Evolutionary conservation across 2,888 invertebrate genomes (phyloP).

Genomic region (Sthenelais limicola): DNA sequence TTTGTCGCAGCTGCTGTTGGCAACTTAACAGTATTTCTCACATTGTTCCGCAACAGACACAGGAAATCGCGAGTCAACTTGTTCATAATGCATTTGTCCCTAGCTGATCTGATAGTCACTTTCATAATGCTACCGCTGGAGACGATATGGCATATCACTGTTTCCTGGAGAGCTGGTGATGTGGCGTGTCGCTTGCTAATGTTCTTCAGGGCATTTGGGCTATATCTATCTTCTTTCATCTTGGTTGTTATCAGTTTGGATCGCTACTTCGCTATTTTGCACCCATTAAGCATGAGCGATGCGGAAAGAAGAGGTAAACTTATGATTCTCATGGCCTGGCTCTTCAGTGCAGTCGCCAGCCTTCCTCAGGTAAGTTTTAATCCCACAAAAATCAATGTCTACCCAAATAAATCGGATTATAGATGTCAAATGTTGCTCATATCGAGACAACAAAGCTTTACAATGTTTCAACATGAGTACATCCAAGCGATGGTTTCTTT

Average conservation of each 20-base stretch:
- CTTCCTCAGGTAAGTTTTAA: slow-evolving; percentile 76
- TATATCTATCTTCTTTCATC: slow-evolving; percentile 82
- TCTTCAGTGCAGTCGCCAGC: slow-evolving; percentile 79
- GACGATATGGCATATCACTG: slow-evolving; percentile 82
- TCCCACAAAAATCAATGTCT: not conserved
- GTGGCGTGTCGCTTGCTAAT: slow-evolving; percentile 81
- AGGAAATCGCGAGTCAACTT: slow-evolving; percentile 80
- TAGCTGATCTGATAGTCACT: slow-evolving; percentile 85
- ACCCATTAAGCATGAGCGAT: slow-evolving; percentile 80
- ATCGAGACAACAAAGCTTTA: too few species aligned
- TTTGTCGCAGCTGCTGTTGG: slow-evolving; percentile 84
- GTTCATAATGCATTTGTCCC: slow-evolving; percentile 83
- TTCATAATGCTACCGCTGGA: slow-evolving; percentile 82
- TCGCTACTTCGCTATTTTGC: slow-evolving; percentile 83
- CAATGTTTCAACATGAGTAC: too few species aligned
- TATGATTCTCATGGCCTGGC: slow-evolving; percentile 81
- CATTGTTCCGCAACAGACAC: slow-evolving; percentile 79
- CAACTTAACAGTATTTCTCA: slow-evolving; percentile 83
- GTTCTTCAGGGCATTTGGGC: slow-evolving; percentile 82
- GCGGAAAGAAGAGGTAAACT: slow-evolving; percentile 81
- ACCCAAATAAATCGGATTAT: not conserved
- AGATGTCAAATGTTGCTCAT: too few species aligned
- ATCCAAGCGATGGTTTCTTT: too few species aligned
- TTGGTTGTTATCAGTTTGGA: slow-evolving; percentile 84
- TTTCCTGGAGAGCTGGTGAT: slow-evolving; percentile 84